Evolutionary conservation across 1,140 invertebrate species (phyloP).

Genomic region (Chrysomallon squamiferum): DNA sequence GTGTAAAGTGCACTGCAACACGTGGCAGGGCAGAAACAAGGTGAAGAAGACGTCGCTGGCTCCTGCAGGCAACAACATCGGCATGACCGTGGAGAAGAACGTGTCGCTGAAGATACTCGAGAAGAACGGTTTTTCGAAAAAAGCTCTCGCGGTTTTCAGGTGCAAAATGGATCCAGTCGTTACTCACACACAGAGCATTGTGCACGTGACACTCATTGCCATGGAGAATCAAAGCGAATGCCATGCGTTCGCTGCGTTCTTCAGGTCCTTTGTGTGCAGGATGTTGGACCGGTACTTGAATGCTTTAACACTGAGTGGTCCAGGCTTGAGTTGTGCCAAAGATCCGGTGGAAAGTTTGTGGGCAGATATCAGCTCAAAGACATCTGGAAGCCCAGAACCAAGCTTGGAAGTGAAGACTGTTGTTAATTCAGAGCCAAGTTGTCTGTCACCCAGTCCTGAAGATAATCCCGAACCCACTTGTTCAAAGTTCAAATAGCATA

Average conservation of each 20-base stretch:
- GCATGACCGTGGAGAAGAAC: slow-evolving; percentile 29
- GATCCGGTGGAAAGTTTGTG: too few species aligned
- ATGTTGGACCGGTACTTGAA: slow-evolving; percentile 3
- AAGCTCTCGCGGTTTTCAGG: slow-evolving; percentile 18
- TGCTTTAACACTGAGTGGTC: too few species aligned
- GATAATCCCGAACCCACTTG: too few species aligned
- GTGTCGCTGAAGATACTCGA: slow-evolving; percentile 28
- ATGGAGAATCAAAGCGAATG: slow-evolving; percentile 6
- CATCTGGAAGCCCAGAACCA: too few species aligned
- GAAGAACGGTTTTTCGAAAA: slow-evolving; percentile 5
- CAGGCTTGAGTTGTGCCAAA: too few species aligned
- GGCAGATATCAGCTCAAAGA: too few species aligned
- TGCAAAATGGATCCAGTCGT: slow-evolving; percentile 20
- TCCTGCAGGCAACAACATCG: slow-evolving; percentile 19
- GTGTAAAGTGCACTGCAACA: slow-evolving; percentile 17
- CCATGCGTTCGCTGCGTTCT: slow-evolving; percentile 7
- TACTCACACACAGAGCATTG: slow-evolving; percentile 7
- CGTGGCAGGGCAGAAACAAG: slow-evolving; percentile 31
- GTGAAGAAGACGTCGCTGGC: slow-evolving; percentile 13
- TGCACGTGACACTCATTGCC: slow-evolving; percentile 7
- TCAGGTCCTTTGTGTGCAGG: slow-evolving; percentile 9
- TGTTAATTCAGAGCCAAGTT: too few species aligned
- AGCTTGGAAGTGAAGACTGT: too few species aligned
- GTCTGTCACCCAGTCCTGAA: too few species aligned
- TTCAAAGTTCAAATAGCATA: too few species aligned